Evolutionary conservation across 2,797 vertebrate genomes (phyloP).

Genomic region (Sciurus vulgaris): DNA sequence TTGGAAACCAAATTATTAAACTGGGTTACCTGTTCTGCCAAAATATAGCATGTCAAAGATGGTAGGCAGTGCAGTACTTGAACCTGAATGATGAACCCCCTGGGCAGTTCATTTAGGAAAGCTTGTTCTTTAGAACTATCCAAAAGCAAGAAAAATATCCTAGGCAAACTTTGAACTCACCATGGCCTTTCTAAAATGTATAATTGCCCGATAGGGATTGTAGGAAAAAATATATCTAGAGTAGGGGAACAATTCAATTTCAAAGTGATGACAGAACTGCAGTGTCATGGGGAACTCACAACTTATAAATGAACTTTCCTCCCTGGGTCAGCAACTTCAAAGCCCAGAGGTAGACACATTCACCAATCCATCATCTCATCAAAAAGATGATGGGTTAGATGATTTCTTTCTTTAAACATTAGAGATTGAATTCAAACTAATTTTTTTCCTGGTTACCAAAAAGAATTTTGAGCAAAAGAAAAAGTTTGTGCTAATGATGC

Average conservation of each 20-base stretch:
- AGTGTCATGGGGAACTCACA: background rate
- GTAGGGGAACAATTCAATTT: background rate
- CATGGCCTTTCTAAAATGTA: background rate
- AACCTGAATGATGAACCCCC: background rate
- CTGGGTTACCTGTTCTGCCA: background rate
- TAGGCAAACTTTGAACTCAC: background rate
- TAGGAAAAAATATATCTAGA: background rate
- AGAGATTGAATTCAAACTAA: background rate
- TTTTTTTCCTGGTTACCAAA: background rate
- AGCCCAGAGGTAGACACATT: background rate
- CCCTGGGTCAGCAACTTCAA: background rate
- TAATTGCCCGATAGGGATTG: background rate
- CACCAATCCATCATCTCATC: background rate
- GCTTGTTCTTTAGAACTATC: background rate
- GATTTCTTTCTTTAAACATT: background rate
- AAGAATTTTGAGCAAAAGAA: background rate
- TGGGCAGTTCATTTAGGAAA: background rate
- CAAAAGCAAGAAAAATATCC: constrained; percentile 7
- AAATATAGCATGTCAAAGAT: background rate
- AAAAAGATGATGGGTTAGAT: background rate
- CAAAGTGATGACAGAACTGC: constrained; percentile 6
- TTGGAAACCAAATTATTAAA: constrained; percentile 53
- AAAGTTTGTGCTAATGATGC: background rate
- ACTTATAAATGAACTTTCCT: background rate
- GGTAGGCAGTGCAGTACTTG: background rate